A percentile compares a stretch with the other conserved stretches of the same genome.
Evolutionary conservation across 2,113 vertebrate genomes (phyloP).

Genomic region (Otus sunia): DNA sequence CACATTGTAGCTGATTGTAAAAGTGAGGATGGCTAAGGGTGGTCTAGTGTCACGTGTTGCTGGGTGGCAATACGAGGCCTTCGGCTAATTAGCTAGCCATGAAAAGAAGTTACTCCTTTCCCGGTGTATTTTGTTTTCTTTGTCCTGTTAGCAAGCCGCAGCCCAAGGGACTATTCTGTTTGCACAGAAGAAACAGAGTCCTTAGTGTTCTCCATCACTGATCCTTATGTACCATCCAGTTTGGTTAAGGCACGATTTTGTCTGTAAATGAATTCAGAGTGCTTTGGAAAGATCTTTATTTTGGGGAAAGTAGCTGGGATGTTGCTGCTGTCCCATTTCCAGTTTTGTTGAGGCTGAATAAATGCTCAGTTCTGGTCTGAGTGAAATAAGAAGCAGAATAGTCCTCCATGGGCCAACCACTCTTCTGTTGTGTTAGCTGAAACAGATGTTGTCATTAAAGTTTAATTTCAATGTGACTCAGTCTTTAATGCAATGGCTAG

Average conservation of each 20-base stretch:
- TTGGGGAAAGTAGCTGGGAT: neutral
- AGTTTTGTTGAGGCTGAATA: constrained; percentile 11
- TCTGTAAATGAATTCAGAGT: constrained; percentile 20
- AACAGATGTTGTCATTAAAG: constrained; percentile 55
- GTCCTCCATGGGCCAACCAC: neutral
- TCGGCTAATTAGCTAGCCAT: neutral
- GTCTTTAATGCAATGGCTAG: neutral
- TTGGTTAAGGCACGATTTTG: constrained; percentile 23
- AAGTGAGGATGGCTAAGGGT: neutral
- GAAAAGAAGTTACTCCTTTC: constrained; percentile 7
- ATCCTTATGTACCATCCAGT: neutral
- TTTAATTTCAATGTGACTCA: constrained; percentile 31
- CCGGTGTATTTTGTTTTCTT: neutral
- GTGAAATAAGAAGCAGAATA: neutral
- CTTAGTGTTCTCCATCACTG: neutral
- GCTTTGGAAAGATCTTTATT: constrained; percentile 11
- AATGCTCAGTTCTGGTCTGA: neutral
- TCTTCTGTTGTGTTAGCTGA: neutral
- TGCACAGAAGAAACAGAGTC: neutral
- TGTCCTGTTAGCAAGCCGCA: neutral
- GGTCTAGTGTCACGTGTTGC: neutral
- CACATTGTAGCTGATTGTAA: neutral
- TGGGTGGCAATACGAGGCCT: neutral
- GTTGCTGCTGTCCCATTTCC: constrained; percentile 7
- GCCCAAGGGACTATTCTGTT: neutral